These are phyloP conservation scores for Pithys albifrons DNA, from an alignment of 2,113 vertebrate genomes.

Conservation along the genomic window DNA sequence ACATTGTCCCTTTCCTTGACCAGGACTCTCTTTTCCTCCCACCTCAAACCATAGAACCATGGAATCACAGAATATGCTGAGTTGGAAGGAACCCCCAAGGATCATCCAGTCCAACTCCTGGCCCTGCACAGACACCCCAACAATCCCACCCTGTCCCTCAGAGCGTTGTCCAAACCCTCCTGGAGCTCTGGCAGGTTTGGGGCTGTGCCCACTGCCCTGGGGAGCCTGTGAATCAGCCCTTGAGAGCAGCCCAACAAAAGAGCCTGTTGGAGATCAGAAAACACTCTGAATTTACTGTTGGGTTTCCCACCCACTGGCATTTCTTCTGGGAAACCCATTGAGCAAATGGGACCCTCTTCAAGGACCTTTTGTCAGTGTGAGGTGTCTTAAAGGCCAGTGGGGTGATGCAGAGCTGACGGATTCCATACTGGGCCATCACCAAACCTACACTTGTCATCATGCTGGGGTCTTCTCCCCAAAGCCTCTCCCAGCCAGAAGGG, in stretches of 20 bases:
- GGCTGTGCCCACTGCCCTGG: not conserved
- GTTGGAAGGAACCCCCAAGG: not conserved
- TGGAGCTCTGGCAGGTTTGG: not conserved
- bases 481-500: not conserved
- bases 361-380: not conserved
- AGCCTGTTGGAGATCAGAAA: not conserved
- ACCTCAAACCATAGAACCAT: not conserved
- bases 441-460: not conserved
- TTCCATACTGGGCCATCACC: not conserved
- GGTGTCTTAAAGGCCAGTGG: not conserved
- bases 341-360: not conserved
- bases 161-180: fast-evolving
- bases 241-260: not conserved
- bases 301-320: not conserved
- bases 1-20: not conserved
- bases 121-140: not conserved
- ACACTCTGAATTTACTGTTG: not conserved
- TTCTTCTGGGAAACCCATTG: not conserved
- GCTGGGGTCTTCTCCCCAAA: not conserved
- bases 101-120: fast-evolving
- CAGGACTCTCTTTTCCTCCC: not conserved
- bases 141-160: not conserved
- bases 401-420: not conserved
- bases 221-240: not conserved
- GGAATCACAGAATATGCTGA: too few species aligned